A percentile compares a stretch with the other conserved stretches of the same genome.
Conservation (phyloP, 2,797 vertebrate genomes). For the Poecile montanus region DNA sequence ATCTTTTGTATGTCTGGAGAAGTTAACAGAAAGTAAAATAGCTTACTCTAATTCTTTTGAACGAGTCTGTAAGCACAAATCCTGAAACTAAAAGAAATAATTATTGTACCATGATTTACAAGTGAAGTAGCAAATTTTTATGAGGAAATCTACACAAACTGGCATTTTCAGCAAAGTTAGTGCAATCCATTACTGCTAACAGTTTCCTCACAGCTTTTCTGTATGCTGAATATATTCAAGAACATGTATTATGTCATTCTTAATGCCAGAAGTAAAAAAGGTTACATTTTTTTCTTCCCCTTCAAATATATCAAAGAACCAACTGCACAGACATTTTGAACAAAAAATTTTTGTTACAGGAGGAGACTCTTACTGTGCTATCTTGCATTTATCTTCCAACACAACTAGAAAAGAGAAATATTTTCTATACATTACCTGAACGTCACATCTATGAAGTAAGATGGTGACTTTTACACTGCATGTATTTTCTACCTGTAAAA, state of each 20-base stretch:
- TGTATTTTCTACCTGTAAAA: conserved; percentile 7
- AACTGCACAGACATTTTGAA: not conserved
- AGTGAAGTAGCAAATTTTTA: not conserved
- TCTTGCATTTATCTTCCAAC: not conserved
- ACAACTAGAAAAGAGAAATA: not conserved
- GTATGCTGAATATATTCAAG: not conserved
- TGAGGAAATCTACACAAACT: not conserved
- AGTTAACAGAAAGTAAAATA: not conserved
- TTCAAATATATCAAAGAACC: not conserved
- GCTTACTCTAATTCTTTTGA: not conserved
- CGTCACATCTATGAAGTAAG: not conserved
- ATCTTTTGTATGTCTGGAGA: not conserved
- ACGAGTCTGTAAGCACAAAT: not conserved
- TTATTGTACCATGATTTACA: not conserved
- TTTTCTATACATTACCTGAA: not conserved
- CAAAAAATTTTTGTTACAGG: not conserved
- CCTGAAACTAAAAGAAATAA: not conserved
- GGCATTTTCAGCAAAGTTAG: not conserved
- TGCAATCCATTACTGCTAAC: not conserved
- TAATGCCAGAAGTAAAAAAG: not conserved
- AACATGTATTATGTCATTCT: not conserved
- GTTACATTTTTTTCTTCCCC: not conserved
- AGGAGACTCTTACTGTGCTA: not conserved
- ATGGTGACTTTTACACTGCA: not conserved
- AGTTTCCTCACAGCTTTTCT: not conserved